Conservation (phyloP, 2,797 vertebrate genomes). For the Ctenopoma kingsleyae region DNA sequence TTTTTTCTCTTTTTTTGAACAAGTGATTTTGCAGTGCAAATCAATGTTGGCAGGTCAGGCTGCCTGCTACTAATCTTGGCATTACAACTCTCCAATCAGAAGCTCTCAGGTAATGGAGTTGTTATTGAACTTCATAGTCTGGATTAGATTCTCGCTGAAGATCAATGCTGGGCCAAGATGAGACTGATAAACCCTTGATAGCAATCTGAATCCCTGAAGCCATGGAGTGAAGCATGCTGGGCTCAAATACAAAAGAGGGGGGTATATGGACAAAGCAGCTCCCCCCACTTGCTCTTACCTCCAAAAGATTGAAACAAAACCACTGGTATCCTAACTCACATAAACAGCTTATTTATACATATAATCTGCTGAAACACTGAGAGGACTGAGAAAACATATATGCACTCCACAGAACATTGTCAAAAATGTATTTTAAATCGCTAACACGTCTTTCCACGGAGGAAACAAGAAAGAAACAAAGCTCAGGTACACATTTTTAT, state of each 20-base stretch:
- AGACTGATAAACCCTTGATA: slow-evolving; percentile 99
- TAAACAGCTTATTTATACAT: slow-evolving; percentile 42
- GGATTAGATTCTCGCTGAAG: slow-evolving; percentile 98
- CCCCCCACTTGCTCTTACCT: slow-evolving; percentile 43
- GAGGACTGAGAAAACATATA: slow-evolving; percentile 4
- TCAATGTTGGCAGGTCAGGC: slow-evolving; percentile 99
- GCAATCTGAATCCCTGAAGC: slow-evolving; percentile 97
- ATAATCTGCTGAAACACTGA: slow-evolving; percentile 24
- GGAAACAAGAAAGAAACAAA: slow-evolving; percentile 11
- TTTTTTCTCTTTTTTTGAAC: slow-evolving; percentile 91
- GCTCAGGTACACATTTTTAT: slow-evolving; percentile 16
- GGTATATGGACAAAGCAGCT: not conserved
- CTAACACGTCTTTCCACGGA: slow-evolving; percentile 13
- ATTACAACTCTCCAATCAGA: slow-evolving; percentile 99
- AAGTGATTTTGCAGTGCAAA: slow-evolving; percentile 99
- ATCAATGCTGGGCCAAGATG: slow-evolving; percentile 98
- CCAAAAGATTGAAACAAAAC: slow-evolving; percentile 58
- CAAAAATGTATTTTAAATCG: slow-evolving; percentile 13
- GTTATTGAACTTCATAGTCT: slow-evolving; percentile 99
- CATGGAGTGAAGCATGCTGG: slow-evolving; percentile 90
- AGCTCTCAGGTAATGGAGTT: slow-evolving; percentile 98
- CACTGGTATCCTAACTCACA: slow-evolving; percentile 46
- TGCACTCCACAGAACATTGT: not conserved
- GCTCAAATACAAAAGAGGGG: slow-evolving; percentile 82
- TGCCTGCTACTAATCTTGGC: slow-evolving; percentile 98